These are phyloP conservation scores for Phoenoteleia sp. DNA, from an alignment of 2,888 invertebrate species.

Conservation along the genomic window DNA sequence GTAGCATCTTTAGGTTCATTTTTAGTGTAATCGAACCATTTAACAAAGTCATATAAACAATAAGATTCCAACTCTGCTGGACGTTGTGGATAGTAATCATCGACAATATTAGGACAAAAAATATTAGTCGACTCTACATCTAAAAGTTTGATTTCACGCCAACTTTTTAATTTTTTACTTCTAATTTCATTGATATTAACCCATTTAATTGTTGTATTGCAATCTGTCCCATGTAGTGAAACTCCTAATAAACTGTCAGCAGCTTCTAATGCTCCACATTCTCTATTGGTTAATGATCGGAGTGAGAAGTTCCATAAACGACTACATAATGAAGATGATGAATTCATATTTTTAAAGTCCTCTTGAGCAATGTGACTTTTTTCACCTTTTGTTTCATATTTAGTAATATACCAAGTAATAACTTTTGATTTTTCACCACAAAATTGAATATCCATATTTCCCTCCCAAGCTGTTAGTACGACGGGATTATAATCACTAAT, in stretches of 20 bases:
- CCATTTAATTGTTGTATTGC: constrained; percentile 80
- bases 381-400: constrained; percentile 80
- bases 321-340: constrained; percentile 77
- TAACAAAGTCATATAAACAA: no score
- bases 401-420: no score
- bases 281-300: no score
- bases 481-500: no score
- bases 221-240: no score
- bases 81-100: constrained; percentile 77
- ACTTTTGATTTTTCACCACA: no score
- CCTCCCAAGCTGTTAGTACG: no score
- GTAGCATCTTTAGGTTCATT: neutral
- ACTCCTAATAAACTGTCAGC: no score
- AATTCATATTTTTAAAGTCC: constrained; percentile 77
- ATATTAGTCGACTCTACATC: constrained; percentile 76
- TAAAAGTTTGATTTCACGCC: constrained; percentile 44
- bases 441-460: no score
- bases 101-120: constrained; percentile 77
- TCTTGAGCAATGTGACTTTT: constrained; percentile 72
- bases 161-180: constrained; percentile 61
- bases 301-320: no score
- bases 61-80: constrained; percentile 78
- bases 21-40: constrained; percentile 69
- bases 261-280: no score
- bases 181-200: constrained; percentile 73